Conservation (phyloP, 2,888 invertebrate species). For the Clitarchus hookeri region DNA sequence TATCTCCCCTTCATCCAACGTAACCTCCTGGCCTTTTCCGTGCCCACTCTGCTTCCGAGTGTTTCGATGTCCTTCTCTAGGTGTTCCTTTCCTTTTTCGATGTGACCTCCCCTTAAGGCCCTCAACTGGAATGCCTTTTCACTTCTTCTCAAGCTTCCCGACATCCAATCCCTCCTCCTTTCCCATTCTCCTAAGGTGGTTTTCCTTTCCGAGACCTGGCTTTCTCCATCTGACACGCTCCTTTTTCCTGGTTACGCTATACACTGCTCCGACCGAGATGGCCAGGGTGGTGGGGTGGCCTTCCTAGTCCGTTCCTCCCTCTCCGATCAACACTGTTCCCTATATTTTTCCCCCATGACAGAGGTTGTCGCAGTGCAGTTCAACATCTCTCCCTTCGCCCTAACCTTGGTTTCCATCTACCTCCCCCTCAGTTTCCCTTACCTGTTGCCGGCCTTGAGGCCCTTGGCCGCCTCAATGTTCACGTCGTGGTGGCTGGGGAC, state of each 20-base stretch:
- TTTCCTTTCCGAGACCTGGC: neutral
- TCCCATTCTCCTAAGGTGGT: neutral
- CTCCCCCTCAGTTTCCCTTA: neutral
- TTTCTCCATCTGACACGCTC: neutral
- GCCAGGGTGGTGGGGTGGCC: neutral
- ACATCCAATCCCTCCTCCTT: neutral
- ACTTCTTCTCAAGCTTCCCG: neutral
- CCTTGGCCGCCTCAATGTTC: neutral
- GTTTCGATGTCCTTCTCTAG: no score
- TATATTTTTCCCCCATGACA: neutral
- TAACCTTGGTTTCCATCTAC: neutral
- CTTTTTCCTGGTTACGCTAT: neutral
- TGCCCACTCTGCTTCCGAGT: neutral
- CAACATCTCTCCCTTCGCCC: neutral
- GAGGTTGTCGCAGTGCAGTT: no score
- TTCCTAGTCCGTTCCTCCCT: neutral
- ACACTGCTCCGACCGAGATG: neutral
- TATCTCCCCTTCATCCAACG: neutral
- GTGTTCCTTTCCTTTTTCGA: neutral
- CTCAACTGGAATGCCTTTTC: neutral
- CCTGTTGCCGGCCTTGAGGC: neutral
- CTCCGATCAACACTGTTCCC: neutral
- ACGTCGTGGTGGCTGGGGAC: neutral
- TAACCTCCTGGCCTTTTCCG: conserved; percentile 17
- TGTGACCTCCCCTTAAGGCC: neutral